Base-by-base conservation (phyloP, 2,888 invertebrate species). In the Hesperia comma region DNA sequence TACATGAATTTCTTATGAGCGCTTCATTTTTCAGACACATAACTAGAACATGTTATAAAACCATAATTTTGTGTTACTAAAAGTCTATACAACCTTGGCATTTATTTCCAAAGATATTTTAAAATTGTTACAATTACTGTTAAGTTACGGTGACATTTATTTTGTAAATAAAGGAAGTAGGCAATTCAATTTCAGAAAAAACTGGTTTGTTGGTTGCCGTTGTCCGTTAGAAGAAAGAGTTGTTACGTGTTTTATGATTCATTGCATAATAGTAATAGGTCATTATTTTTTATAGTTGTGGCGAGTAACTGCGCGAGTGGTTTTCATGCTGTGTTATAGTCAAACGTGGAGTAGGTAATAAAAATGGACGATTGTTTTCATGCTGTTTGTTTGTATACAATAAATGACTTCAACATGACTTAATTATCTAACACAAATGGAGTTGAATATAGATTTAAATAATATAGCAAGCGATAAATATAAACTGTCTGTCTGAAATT, bases 211-310 rank as follows among this genome's bases (percentile, higher is more conserved):
- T n/a, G 37, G 33, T 12, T 49, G 17, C 33, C 19, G 14, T 46
- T 51, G n/a, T 40, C 51, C 37, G 51, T 40, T 61, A 40, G 40
- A 17, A 15, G 53, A 61, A 61, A 61, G 61, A 61, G 17, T 37
- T 19, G 15, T 46, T 49, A 60, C 33, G 49, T 60, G 15, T 46
- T 49, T 49, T 58, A 60, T 17, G 41, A 41, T 60, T 49, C 46
- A 60, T 58, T 46, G 58, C 32, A 58, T 58, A 58, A 58, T 60
- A 60, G 46, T 58, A 58, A 58, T 60, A 60, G 46, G 32, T 60
- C 60, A 60, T 60, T 60, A 49, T 17, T 60, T 58, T 46, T 60
- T 60, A 57, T 41, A 32, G 33, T 41, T 17, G 6, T 14, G 32
- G 32, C 32, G 32, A n/a, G 46, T n/a, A 60, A 49, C 15, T 32